Conservation (phyloP, 2,797 vertebrate genomes). For the Aythya fuligula region DNA sequence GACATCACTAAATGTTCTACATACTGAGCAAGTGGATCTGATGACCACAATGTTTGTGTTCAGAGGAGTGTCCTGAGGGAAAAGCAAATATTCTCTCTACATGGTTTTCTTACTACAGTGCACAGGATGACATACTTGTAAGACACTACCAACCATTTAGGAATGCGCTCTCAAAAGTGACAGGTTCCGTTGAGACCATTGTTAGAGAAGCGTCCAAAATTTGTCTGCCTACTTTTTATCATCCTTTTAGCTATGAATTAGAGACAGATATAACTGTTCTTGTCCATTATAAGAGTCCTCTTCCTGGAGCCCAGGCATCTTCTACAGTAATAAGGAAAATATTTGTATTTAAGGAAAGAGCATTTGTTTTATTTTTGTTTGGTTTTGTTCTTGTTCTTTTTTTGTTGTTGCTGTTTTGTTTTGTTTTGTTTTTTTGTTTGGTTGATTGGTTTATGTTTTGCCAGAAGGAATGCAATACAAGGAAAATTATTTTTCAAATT, state of each 20-base stretch:
- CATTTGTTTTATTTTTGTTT: neutral
- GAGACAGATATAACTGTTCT: neutral
- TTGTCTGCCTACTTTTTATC: neutral
- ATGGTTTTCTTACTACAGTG: neutral
- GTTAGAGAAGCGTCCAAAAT: neutral
- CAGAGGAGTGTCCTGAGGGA: neutral
- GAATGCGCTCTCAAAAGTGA: neutral
- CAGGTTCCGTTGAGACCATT: neutral
- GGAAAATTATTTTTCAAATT: conserved; percentile 7
- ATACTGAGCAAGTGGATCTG: neutral
- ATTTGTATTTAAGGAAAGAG: neutral
- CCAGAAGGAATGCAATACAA: neutral
- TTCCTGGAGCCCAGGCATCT: neutral
- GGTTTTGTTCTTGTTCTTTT: too few species aligned
- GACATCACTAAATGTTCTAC: neutral
- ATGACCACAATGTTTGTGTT: neutral
- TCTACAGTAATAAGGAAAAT: neutral
- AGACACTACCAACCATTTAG: neutral
- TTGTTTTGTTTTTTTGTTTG: neutral
- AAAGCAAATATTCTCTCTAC: neutral
- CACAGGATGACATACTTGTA: neutral
- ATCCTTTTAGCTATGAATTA: neutral
- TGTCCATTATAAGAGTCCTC: neutral
- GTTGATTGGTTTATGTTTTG: neutral
- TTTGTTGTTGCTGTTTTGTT: neutral